phyloP scores from a whole-genome alignment of 1,140 invertebrate species.

The Penaeus chinensis region DNA sequence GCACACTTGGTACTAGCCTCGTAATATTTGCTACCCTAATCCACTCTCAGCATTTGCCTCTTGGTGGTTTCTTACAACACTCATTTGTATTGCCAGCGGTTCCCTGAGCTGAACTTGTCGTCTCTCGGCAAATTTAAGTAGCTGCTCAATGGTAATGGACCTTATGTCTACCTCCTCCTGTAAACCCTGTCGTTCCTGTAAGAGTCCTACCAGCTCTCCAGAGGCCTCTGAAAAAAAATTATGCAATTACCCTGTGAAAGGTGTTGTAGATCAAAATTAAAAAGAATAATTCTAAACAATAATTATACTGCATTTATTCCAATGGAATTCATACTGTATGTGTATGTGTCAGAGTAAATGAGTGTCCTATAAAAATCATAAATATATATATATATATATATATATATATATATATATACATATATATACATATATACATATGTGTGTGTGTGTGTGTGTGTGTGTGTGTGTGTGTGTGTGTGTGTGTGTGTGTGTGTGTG shows the following conservation, averaged over 20 bases:
- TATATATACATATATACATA: no score
- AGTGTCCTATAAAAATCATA: no score
- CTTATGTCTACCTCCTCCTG: constrained; percentile 54
- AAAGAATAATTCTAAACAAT: not conserved
- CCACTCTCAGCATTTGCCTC: constrained; percentile 34
- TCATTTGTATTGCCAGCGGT: constrained; percentile 54
- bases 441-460: no score
- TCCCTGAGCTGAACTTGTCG: constrained; percentile 51
- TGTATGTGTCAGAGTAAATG: not conserved
- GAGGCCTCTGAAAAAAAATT: constrained; percentile 38
- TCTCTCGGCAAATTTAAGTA: constrained; percentile 54
- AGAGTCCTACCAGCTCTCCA: constrained; percentile 37
- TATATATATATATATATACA: no score
- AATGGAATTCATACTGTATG: no score
- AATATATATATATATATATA: no score
- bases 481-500: no score
- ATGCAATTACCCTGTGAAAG: not conserved
- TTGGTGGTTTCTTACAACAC: constrained; percentile 45
- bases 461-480: no score
- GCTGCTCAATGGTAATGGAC: constrained; percentile 54
- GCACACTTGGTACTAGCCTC: no score
- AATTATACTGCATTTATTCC: no score
- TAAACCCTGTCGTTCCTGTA: constrained; percentile 46
- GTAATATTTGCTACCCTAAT: constrained; percentile 11
- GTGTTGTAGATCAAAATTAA: not conserved